phyloP scores from a whole-genome alignment of 2,888 invertebrate genomes.

The Acrobasis suavella region DNA sequence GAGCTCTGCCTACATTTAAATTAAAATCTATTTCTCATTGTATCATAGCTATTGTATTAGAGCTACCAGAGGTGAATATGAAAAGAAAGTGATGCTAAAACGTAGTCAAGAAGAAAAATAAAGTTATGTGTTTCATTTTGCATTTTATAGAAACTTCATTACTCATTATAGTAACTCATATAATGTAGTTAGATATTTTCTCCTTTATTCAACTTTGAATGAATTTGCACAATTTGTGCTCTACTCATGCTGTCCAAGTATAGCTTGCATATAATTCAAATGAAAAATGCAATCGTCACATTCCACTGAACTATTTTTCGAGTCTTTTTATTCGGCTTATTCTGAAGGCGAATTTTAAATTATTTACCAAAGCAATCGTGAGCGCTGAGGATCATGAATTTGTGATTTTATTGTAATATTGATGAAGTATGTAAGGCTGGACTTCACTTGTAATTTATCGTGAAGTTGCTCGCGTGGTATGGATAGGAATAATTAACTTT shows the following conservation, averaged over 20 bases:
- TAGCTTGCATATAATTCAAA: background rate
- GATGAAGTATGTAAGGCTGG: constrained; percentile 34
- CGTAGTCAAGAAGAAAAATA: background rate
- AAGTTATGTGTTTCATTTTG: background rate
- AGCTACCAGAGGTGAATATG: too few relatives aligned
- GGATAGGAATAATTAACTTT: constrained; percentile 20
- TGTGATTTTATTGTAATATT: constrained; percentile 27
- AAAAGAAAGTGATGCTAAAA: background rate
- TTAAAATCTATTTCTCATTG: too few relatives aligned
- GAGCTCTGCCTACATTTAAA: too few relatives aligned
- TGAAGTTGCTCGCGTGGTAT: constrained; percentile 38
- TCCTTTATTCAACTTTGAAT: background rate
- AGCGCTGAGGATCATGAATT: constrained; percentile 25
- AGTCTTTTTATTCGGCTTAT: constrained; percentile 9
- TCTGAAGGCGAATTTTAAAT: constrained; percentile 25
- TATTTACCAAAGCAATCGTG: constrained; percentile 31
- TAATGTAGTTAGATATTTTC: background rate
- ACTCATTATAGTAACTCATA: background rate
- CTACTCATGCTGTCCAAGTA: constrained; percentile 6
- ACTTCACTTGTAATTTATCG: constrained; percentile 47
- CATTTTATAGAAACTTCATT: background rate
- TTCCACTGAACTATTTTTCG: constrained; percentile 21
- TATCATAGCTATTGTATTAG: too few relatives aligned
- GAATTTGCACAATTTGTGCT: too few relatives aligned
- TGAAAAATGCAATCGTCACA: constrained; percentile 12